These are phyloP conservation scores for Echinarachnius parma DNA, from an alignment of 53 echinoderm and acorn worm genomes.

Conservation along the genomic window DNA sequence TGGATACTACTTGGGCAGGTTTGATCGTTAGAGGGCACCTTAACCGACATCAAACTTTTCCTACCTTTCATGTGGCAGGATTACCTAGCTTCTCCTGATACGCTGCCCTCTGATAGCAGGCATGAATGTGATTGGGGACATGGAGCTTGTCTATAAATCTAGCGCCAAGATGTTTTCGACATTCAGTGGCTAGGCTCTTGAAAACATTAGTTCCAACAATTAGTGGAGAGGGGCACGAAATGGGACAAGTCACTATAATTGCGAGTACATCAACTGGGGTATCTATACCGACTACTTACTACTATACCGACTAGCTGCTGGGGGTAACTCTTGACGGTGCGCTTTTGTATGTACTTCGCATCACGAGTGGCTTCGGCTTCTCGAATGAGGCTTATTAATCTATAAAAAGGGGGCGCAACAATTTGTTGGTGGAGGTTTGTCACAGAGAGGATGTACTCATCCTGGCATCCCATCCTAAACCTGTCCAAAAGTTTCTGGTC, in stretches of 20 bases:
- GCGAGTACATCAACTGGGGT: neutral
- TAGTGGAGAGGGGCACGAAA: constrained; percentile 2
- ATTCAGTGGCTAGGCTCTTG: too few relatives aligned
- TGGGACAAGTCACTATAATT: neutral
- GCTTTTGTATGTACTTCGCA: neutral
- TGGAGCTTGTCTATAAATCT: neutral
- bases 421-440: constrained; percentile 17
- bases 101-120: neutral
- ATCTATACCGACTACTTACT: neutral
- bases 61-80: constrained; percentile 14
- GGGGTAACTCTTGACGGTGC: neutral
- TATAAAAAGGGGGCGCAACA: constrained; percentile 2
- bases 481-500: neutral
- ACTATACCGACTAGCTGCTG: neutral
- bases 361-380: constrained; percentile 16
- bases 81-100: neutral
- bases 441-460: neutral
- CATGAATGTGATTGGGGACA: neutral
- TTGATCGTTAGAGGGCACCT: constrained; percentile 2
- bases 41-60: neutral
- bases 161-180: neutral
- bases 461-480: constrained; percentile 14
- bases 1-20: neutral
- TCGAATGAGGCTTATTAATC: neutral
- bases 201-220: constrained; percentile 4